Evolutionary conservation across 2,797 vertebrate genomes (phyloP).

Genomic region (Eulemur albifrons): DNA sequence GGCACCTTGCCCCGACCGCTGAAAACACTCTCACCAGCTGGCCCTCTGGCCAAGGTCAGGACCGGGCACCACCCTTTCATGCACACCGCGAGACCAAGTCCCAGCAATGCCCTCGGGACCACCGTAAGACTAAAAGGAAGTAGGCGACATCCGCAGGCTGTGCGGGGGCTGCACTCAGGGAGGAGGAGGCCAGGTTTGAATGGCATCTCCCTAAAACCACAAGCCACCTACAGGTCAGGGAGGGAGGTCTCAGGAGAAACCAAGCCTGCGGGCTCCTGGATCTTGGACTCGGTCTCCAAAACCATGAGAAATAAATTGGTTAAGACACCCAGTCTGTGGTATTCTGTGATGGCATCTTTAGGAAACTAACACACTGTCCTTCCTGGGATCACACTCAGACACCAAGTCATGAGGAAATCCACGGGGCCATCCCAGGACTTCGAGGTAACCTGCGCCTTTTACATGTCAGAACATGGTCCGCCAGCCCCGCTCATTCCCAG

Average conservation of each 20-base stretch:
- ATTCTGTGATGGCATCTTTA: not conserved
- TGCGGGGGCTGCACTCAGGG: rapidly evolving
- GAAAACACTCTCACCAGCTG: not conserved
- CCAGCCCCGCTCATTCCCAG: too few relatives aligned
- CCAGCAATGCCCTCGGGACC: too few relatives aligned
- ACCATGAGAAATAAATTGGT: not conserved
- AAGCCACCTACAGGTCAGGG: not conserved
- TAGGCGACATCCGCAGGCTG: not conserved
- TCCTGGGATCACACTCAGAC: not conserved
- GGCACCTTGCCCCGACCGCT: too few relatives aligned
- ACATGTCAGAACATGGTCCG: too few relatives aligned
- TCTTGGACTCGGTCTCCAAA: not conserved
- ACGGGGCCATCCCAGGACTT: rapidly evolving
- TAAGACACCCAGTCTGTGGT: not conserved
- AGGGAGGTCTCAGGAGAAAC: not conserved
- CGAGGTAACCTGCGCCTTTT: not conserved
- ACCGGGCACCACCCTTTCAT: rapidly evolving
- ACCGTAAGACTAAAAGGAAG: not conserved
- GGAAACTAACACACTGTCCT: rapidly evolving
- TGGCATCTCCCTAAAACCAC: not conserved
- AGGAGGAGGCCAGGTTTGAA: not conserved
- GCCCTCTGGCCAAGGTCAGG: too few relatives aligned
- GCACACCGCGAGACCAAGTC: rapidly evolving
- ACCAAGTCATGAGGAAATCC: rapidly evolving
- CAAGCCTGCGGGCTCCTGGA: rapidly evolving